These are phyloP conservation scores for Rhingia rostrata DNA, from an alignment of 2,888 invertebrate species.

Conservation along the genomic window DNA sequence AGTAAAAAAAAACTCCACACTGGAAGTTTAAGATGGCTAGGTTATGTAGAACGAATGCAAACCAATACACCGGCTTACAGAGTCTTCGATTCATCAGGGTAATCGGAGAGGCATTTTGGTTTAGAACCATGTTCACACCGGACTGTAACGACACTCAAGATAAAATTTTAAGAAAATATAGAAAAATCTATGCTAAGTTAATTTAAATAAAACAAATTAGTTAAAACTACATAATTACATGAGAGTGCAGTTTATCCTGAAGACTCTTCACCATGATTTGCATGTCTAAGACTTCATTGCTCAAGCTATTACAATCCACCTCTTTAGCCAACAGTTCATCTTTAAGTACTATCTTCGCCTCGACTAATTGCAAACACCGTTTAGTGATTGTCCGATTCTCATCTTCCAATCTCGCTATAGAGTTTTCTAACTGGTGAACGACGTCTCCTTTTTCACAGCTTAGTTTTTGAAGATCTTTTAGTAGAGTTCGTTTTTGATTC, in stretches of 20 bases:
- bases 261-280: slow-evolving; percentile 39
- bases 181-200: not conserved
- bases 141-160: no score
- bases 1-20: no score
- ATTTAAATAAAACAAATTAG: not conserved
- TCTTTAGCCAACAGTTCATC: slow-evolving; percentile 76
- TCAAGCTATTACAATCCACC: slow-evolving; percentile 56
- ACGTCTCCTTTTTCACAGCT: slow-evolving; percentile 79
- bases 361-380: slow-evolving; percentile 78
- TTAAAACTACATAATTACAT: slow-evolving; percentile 37
- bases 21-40: no score
- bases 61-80: no score
- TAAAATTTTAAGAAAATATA: no score
- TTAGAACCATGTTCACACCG: no score
- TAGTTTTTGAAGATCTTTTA: slow-evolving; percentile 78
- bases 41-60: no score
- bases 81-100: no score
- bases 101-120: no score
- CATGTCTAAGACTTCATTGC: slow-evolving; percentile 57
- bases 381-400: slow-evolving; percentile 80
- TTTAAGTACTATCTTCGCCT: slow-evolving; percentile 76
- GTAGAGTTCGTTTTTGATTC: slow-evolving; percentile 79
- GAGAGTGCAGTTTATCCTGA: slow-evolving; percentile 44
- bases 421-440: slow-evolving; percentile 78
- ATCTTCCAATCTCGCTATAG: slow-evolving; percentile 78